Base-by-base conservation (phyloP, 1,140 invertebrate genomes). In the Pseudomyrmex flavicornis region DNA sequence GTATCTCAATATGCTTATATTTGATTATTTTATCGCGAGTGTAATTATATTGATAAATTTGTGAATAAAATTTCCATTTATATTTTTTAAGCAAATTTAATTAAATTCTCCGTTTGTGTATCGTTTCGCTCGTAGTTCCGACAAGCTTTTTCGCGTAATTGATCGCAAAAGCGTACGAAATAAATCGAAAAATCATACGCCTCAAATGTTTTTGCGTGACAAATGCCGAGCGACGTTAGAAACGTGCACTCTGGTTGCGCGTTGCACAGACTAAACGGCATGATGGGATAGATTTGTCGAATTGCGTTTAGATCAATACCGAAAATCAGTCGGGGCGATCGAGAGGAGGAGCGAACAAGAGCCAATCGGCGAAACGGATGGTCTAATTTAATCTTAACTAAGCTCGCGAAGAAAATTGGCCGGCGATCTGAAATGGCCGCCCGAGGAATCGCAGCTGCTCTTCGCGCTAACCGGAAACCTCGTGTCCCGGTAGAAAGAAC, bases 341-440 rank as follows among this genome's bases (percentile, higher is more conserved):
- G 70, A 52, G 77, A 62, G 69, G 70, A 80, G 58, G 58, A 82
- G 68, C 85, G 58, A 74, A 84, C 85, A 85, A 84, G 85, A 48
- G 52, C 83, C 85, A 86, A 86, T 86, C 83, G 83, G 52, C 44
- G 56, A 82, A 85, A 85, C 85, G 83, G 75, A 85, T 87, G 83
- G 84, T 82, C 85, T 87, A 87, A 85, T 85, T 87, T 85, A 85
- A 87, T 87, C 77, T 85, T 73, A 72, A 85, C 85, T 87, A 85
- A 85, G 83, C 83, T 77, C 77, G 54, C 73, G 35, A 56, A 80
- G 84, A 83, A 86, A 85, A 85, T 82, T 86, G 85, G 70, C 73
- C 50, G 75, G 68, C 44, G 75, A 58, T 85, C 61, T 61, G 54
- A 85, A 86, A 85, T 85, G 26, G 82, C 69, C 70, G 82, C 77